Evolutionary conservation across 1,140 invertebrate genomes (phyloP).

Genomic region (Dufourea novaeangliae): DNA sequence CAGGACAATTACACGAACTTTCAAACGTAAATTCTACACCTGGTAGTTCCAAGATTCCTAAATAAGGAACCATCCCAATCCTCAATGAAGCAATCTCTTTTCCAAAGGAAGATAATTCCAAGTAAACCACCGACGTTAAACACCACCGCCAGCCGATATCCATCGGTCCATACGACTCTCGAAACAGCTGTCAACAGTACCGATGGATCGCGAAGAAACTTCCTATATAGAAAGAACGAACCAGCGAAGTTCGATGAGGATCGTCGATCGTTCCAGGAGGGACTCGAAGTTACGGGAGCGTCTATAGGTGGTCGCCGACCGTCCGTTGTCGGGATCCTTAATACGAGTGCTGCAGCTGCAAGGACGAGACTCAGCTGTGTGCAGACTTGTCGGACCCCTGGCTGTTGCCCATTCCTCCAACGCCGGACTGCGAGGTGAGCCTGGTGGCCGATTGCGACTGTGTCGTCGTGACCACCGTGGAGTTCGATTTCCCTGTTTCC

Average conservation of each 20-base stretch:
- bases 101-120: neutral
- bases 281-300: conserved; percentile 44
- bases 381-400: conserved; percentile 78
- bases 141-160: neutral
- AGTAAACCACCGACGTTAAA: neutral
- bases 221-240: conserved; percentile 20
- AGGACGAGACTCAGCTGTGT: conserved; percentile 80
- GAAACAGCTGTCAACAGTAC: neutral
- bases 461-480: conserved; percentile 77
- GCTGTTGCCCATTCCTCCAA: conserved; percentile 77
- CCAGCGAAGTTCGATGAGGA: neutral
- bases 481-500: conserved; percentile 83
- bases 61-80: neutral
- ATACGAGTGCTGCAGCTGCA: conserved; percentile 81
- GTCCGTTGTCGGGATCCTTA: conserved; percentile 54
- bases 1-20: too few species aligned
- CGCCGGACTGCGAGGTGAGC: conserved; percentile 75
- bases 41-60: neutral
- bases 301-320: conserved; percentile 6
- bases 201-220: conserved; percentile 12
- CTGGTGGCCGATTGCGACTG: conserved; percentile 75
- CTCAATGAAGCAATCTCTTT: too few species aligned
- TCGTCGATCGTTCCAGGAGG: conserved; percentile 15
- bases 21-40: too few species aligned
- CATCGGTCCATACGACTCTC: neutral